Conservation (phyloP, 1,140 invertebrate species). For the Contarinia nasturtii region DNA sequence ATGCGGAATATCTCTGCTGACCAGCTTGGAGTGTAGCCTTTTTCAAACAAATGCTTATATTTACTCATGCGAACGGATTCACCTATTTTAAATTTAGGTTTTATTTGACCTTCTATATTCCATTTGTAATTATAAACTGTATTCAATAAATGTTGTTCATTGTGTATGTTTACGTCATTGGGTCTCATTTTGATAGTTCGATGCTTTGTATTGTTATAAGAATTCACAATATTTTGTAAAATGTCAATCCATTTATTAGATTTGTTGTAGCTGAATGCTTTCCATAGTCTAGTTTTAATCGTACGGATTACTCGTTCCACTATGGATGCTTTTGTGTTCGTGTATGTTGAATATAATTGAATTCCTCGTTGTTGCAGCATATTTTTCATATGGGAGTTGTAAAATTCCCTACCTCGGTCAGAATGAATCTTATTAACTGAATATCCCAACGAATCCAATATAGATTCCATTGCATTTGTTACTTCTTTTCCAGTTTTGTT, state of each 20-base stretch:
- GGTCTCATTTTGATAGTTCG: conserved; percentile 24
- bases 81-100: too few species aligned
- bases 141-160: conserved; percentile 12
- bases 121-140: conserved; percentile 10
- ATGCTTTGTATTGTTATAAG: conserved; percentile 28
- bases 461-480: conserved; percentile 11
- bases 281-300: conserved; percentile 25
- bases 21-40: conserved; percentile 24
- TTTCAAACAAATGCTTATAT: conserved; percentile 19
- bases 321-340: conserved; percentile 24
- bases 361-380: too few species aligned
- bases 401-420: conserved; percentile 17
- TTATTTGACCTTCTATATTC: background rate
- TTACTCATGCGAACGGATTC: conserved; percentile 17
- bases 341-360: conserved; percentile 25
- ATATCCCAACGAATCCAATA: conserved; percentile 12
- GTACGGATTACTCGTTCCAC: conserved; percentile 27
- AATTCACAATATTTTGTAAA: conserved; percentile 19
- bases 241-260: conserved; percentile 21
- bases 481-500: conserved; percentile 22
- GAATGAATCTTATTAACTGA: conserved; percentile 13
- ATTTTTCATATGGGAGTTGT: conserved; percentile 14
- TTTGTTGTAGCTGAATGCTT: conserved; percentile 23
- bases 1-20: conserved; percentile 22
- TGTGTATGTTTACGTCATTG: conserved; percentile 12